A percentile compares a stretch with the other conserved stretches of the same genome.
Evolutionary conservation across 2,888 invertebrate genomes (phyloP).

Genomic region (Cerceris rybyensis): DNA sequence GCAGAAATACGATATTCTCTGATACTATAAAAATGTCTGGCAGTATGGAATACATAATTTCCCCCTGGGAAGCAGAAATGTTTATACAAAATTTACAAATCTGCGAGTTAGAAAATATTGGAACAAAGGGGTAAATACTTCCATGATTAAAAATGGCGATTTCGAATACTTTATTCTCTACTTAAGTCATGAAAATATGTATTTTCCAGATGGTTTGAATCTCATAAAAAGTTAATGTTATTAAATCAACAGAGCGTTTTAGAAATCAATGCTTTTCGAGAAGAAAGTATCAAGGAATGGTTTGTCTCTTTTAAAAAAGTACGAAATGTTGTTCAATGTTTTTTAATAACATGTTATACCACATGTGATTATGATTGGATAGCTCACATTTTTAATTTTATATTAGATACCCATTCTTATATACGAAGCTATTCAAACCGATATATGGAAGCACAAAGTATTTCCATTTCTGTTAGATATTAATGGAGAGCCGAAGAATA

Average conservation of each 20-base stretch:
- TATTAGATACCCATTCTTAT: conserved; percentile 88
- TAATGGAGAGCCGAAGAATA: conserved; percentile 86
- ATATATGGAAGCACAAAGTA: conserved; percentile 92
- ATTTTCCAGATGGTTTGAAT: conserved; percentile 88
- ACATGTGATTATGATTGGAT: conserved; percentile 13
- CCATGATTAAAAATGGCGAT: not conserved
- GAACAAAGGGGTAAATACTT: conserved; percentile 83
- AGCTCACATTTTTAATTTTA: conserved; percentile 11
- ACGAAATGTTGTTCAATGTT: conserved; percentile 22
- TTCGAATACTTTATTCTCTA: not conserved
- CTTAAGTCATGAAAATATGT: not conserved
- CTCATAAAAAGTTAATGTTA: conserved; percentile 92
- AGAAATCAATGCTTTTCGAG: conserved; percentile 89
- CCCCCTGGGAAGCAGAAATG: conserved; percentile 88
- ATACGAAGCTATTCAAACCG: conserved; percentile 91
- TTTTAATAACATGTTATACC: conserved; percentile 16
- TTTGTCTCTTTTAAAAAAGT: conserved; percentile 90
- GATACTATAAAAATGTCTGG: conserved; percentile 58
- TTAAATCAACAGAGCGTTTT: conserved; percentile 93
- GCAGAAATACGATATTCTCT: not conserved
- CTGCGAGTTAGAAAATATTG: conserved; percentile 87
- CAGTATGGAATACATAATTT: conserved; percentile 82
- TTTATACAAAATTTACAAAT: conserved; percentile 88
- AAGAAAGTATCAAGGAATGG: conserved; percentile 93
- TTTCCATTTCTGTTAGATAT: conserved; percentile 89